These are phyloP conservation scores for Eupithecia inturbata DNA, from an alignment of 2,888 invertebrate species.

Conservation along the genomic window DNA sequence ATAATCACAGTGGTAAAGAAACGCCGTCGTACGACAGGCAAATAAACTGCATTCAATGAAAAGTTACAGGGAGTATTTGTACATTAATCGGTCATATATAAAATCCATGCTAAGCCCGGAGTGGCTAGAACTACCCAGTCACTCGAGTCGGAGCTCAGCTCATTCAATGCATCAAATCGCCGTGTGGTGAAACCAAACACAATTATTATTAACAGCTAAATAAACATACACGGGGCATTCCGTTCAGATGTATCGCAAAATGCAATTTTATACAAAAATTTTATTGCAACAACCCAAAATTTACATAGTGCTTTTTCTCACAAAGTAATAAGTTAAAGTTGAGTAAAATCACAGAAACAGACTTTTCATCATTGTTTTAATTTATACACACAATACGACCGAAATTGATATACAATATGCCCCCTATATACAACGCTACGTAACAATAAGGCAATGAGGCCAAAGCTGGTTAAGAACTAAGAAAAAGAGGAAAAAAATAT, in stretches of 20 bases:
- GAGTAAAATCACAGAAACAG: slow-evolving; percentile 63
- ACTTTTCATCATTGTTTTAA: slow-evolving; percentile 35
- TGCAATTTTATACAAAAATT: slow-evolving; percentile 67
- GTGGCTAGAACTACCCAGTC: background rate
- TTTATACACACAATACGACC: slow-evolving; percentile 42
- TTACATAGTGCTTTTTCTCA: slow-evolving; percentile 63
- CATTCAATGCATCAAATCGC: slow-evolving; percentile 1
- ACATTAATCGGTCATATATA: slow-evolving; percentile 58
- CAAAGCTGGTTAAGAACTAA: slow-evolving; percentile 52
- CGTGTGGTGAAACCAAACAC: slow-evolving; percentile 53
- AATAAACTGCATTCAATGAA: slow-evolving; percentile 26
- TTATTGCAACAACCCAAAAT: slow-evolving; percentile 83
- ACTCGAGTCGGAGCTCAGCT: background rate
- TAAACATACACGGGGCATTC: slow-evolving; percentile 69
- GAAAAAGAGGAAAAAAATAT: slow-evolving; percentile 44
- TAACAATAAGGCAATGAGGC: slow-evolving; percentile 61
- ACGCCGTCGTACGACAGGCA: slow-evolving; percentile 10
- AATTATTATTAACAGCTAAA: slow-evolving; percentile 56
- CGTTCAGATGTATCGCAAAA: slow-evolving; percentile 62
- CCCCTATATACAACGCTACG: slow-evolving; percentile 64
- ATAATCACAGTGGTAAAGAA: slow-evolving; percentile 63
- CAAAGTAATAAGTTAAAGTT: slow-evolving; percentile 55
- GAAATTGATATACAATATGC: slow-evolving; percentile 50
- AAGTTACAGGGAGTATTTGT: slow-evolving; percentile 60
- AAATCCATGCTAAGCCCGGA: slow-evolving; percentile 23